Conservation (phyloP, 2,888 invertebrate genomes). For the Thereva nobilitata region DNA sequence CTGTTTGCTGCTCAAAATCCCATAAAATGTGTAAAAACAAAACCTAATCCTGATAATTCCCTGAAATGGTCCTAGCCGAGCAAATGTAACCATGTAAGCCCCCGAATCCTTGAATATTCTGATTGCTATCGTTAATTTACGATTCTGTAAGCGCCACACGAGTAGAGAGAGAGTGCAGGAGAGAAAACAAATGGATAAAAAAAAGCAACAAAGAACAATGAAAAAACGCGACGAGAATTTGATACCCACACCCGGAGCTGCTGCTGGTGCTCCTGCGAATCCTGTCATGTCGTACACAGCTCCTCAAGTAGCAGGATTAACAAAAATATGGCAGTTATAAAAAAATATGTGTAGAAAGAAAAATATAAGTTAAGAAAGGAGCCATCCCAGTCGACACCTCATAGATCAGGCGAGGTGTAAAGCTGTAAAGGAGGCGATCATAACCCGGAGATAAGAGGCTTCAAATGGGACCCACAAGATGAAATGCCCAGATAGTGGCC, state of each 20-base stretch:
- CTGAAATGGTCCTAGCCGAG: constrained; percentile 7
- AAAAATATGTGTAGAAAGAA: too few relatives aligned
- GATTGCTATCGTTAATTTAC: constrained; percentile 34
- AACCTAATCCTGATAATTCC: constrained; percentile 29
- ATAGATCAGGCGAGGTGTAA: constrained; percentile 31
- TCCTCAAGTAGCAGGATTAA: too few relatives aligned
- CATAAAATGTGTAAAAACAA: constrained; percentile 23
- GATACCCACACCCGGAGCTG: constrained; percentile 2
- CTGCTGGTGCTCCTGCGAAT: too few relatives aligned
- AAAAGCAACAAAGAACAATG: too few relatives aligned
- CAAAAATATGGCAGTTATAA: too few relatives aligned
- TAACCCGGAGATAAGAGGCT: constrained; percentile 21
- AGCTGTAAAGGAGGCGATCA: constrained; percentile 19
- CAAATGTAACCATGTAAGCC: constrained; percentile 15
- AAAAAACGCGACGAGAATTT: constrained; percentile 34
- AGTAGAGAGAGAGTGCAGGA: too few relatives aligned
- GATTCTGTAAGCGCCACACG: constrained; percentile 34
- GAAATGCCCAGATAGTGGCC: constrained; percentile 19
- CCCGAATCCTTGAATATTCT: not conserved
- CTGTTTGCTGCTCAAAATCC: constrained; percentile 23
- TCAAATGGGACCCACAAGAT: constrained; percentile 27
- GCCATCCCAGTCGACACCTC: constrained; percentile 30
- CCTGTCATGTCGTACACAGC: too few relatives aligned
- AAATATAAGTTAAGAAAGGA: not conserved
- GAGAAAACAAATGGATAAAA: too few relatives aligned